Evolutionary conservation across 2,113 vertebrate genomes (phyloP), one percentile per base, ranked within the genome.

Genomic region (Limnothrissa miodon): DNA sequence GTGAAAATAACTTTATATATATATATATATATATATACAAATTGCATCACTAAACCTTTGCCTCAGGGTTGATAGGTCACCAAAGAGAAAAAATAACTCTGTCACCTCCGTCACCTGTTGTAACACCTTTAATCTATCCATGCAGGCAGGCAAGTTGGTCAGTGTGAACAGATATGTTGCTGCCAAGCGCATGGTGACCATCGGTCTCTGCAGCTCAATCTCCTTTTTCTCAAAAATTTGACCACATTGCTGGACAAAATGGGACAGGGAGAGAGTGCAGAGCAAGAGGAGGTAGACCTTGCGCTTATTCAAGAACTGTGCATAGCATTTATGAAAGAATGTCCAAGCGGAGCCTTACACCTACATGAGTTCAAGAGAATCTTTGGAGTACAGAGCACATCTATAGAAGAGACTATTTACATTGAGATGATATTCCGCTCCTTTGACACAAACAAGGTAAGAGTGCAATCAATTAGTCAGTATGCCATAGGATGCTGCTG

Each of bases 281-380:
- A 33, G 13, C 29, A 74, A 15, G 66, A 74, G 66, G 66, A 74
- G 66, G 33, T 74, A 33, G 33, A 36, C 66, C 79, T 93, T 51
- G 90, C 93, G 0, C 93, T 93, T 83, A 94, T 97, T 81, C 96
- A 96, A 86, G 94, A 95, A 39, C 94, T 96, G 90, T 96, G 95
- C 90, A 90, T 94, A 45, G 84, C 93, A 33, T 96, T 96, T 83
- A 96, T 97, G 95, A 95, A 85, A 0, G 95, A 95, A 53, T 97
- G 96, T 90, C 96, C 96, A 0, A 96, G 96, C 1, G 96, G 96
- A 0, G 93, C 95, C n/a, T 86, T 96, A 87, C 95, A 96, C 0
- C 85, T 96, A 7, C 92, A 96, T 1, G 95, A 97, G 86, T 95
- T 96, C 85, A 96, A 95, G 86, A 94, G 94, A 89, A 96, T 97